Base-by-base conservation (phyloP, 2,888 invertebrate genomes). In the Dryococelus australis region DNA sequence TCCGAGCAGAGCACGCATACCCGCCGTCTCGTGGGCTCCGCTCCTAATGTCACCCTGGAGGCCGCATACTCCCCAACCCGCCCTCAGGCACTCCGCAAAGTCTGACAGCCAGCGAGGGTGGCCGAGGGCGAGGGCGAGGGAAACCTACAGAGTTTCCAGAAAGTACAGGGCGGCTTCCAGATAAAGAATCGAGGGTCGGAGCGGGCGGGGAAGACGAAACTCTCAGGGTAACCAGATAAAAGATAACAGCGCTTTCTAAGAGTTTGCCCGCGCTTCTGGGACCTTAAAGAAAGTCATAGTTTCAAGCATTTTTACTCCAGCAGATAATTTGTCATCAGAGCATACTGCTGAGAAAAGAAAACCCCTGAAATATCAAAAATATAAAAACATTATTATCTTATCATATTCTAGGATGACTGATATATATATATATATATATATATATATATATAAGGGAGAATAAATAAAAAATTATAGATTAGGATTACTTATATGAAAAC, bases 1-100 rank as follows among this genome's bases (percentile, higher is more conserved):
- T n/a, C n/a, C n/a, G n/a, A n/a, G n/a, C n/a, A n/a, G n/a, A n/a
- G n/a, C n/a, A n/a, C n/a, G n/a, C n/a, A n/a, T n/a, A n/a, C n/a
- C n/a, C n/a, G n/a, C n/a, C n/a, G n/a, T n/a, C n/a, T n/a, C n/a
- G n/a, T n/a, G n/a, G n/a, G n/a, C n/a, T n/a, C n/a, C n/a, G n/a
- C n/a, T n/a, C n/a, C n/a, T n/a, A n/a, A n/a, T n/a, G n/a, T n/a
- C 83, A 83, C 83, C 83, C 83, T 83, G 9, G 83, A 83, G 83
- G 35, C 35, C 43, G 28, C 20, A 3, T 27, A 13, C 80, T 3
- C 80, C 80, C 83, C 28, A 0, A 12, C 80, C 80, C 83, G 35
- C 65, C 65, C 24, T 65, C 65, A n/a, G 16, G 65, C 83, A 27
- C 28, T 43, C 83, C 80, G 6, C 83, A 24, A 27, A 27, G 20